phyloP scores from a whole-genome alignment of 1,140 invertebrate genomes.

The Pseudomyrmex cubaensis region DNA sequence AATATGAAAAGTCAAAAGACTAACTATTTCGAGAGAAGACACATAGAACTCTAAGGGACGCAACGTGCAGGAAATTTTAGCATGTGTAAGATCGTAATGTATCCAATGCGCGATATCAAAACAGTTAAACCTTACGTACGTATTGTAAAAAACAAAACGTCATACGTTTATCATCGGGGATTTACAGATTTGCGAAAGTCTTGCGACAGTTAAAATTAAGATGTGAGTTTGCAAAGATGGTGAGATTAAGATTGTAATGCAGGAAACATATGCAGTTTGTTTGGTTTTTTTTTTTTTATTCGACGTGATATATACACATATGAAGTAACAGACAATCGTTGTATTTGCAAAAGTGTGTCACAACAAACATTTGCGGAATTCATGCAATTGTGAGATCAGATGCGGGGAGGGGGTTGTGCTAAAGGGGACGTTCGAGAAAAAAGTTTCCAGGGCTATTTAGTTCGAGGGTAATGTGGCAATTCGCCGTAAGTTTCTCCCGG shows the following conservation, averaged over 20 bases:
- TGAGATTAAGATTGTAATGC: conserved; percentile 67
- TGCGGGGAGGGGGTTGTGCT: not conserved
- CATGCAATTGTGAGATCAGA: conserved; percentile 50
- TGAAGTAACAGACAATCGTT: conserved; percentile 36
- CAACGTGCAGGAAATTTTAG: too few species aligned
- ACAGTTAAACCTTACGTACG: too few species aligned
- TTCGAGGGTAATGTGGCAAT: not conserved
- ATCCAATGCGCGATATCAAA: too few species aligned
- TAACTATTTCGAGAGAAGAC: too few species aligned
- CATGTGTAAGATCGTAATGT: too few species aligned
- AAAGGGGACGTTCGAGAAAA: not conserved
- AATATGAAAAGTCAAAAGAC: too few species aligned
- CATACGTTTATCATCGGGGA: not conserved
- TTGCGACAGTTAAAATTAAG: conserved; percentile 15
- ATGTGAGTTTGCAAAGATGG: too few species aligned
- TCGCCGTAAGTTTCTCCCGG: not conserved
- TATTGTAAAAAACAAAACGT: too few species aligned
- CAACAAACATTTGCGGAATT: conserved; percentile 28
- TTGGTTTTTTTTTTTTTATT: conserved; percentile 57
- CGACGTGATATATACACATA: conserved; percentile 63
- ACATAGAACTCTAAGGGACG: too few species aligned
- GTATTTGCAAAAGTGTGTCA: conserved; percentile 47
- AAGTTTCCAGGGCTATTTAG: not conserved
- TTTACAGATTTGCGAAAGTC: not conserved
- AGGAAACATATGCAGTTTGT: conserved; percentile 59